phyloP scores from a whole-genome alignment of 2,113 vertebrate genomes.

The Neopipo cinnamomea region DNA sequence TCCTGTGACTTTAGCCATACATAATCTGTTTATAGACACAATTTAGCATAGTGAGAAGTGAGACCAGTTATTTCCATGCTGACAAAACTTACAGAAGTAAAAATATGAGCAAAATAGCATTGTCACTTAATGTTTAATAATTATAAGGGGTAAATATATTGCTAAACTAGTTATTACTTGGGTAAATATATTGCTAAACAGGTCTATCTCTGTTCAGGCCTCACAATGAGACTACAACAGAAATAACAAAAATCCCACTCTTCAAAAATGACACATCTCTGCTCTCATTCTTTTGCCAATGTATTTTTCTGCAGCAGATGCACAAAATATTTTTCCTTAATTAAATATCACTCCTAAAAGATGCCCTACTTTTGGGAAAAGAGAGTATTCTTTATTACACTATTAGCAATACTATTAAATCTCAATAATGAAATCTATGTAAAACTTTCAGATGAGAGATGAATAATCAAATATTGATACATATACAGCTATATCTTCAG shows the following conservation, averaged over 20 bases:
- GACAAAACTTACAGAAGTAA: background rate
- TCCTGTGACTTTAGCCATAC: background rate
- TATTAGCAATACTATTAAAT: background rate
- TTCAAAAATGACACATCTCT: background rate
- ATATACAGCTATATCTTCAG: background rate
- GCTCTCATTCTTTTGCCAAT: background rate
- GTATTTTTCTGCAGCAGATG: background rate
- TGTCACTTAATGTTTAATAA: background rate
- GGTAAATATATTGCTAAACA: background rate
- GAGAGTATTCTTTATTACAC: background rate
- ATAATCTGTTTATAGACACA: background rate
- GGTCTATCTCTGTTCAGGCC: background rate
- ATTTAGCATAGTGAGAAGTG: background rate
- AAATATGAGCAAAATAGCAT: background rate
- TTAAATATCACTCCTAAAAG: background rate
- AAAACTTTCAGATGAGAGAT: background rate
- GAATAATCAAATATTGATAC: background rate
- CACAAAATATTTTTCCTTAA: background rate
- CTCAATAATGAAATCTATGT: background rate
- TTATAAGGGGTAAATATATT: background rate
- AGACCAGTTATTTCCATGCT: background rate
- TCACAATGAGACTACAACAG: background rate
- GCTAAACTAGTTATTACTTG: background rate
- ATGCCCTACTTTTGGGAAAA: background rate
- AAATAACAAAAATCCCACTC: background rate